phyloP scores from a whole-genome alignment of 2,113 vertebrate species.

The Protobothrops flavoviridis region DNA sequence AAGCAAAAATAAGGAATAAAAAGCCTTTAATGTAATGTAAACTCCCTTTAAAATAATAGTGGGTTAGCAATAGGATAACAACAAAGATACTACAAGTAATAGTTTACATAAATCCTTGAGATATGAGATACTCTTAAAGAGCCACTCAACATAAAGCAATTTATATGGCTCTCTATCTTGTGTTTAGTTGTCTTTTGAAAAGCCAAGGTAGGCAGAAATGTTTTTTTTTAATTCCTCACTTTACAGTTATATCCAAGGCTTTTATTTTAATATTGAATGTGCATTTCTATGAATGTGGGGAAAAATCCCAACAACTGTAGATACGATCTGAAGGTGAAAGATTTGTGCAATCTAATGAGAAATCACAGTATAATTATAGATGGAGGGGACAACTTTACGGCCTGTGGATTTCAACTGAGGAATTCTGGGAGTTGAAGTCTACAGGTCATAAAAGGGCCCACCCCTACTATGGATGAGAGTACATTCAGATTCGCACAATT shows the following conservation, averaged over 20 bases:
- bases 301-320: neutral
- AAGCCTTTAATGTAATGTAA: constrained; percentile 65
- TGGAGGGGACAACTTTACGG: neutral
- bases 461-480: neutral
- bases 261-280: neutral
- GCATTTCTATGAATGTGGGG: neutral
- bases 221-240: constrained; percentile 1
- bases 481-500: neutral
- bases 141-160: constrained; percentile 52
- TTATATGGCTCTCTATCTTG: constrained; percentile 46
- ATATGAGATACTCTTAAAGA: constrained; percentile 48
- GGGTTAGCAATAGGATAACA: constrained; percentile 65
- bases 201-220: neutral
- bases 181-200: constrained; percentile 49
- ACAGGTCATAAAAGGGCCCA: neutral
- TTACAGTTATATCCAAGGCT: neutral
- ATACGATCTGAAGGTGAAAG: neutral
- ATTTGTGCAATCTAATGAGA: neutral
- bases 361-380: neutral
- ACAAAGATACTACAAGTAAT: constrained; percentile 68
- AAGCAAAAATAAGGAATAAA: constrained; percentile 55
- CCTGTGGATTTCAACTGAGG: neutral
- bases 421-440: neutral
- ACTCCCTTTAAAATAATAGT: constrained; percentile 76
- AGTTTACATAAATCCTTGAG: constrained; percentile 56